Conservation (phyloP, 2,888 invertebrate genomes). For the Venusia cambrica region DNA sequence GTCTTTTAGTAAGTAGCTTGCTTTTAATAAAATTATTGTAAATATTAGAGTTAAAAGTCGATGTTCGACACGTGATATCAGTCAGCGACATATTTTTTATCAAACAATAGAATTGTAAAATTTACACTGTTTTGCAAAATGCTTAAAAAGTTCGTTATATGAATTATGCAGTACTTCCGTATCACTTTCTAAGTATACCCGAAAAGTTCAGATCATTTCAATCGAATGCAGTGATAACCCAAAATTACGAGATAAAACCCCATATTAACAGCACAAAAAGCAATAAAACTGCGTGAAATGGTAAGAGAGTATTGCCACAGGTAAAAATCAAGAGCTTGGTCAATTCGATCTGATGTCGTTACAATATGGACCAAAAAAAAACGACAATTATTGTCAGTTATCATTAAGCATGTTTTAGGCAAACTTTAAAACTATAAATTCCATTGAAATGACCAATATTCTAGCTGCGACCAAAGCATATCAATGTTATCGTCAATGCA, state of each 20-base stretch:
- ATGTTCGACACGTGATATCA: no score
- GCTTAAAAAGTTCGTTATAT: constrained; percentile 34
- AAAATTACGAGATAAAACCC: constrained; percentile 70
- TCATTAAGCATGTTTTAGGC: no score
- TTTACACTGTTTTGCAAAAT: constrained; percentile 3
- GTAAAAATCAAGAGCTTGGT: constrained; percentile 2
- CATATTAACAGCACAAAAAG: constrained; percentile 72
- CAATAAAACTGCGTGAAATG: constrained; percentile 78
- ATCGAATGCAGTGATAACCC: constrained; percentile 71
- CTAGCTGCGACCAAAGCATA: no score
- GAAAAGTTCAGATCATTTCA: constrained; percentile 68
- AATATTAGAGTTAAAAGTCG: no score
- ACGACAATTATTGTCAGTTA: no score
- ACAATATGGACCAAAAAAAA: no score
- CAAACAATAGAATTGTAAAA: constrained; percentile 6
- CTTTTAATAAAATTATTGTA: no score
- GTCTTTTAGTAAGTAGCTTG: no score
- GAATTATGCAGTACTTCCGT: constrained; percentile 39
- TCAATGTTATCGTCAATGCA: no score
- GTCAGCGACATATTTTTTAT: no score
- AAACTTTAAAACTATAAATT: no score
- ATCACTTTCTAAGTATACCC: constrained; percentile 30
- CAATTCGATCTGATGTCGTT: constrained; percentile 1
- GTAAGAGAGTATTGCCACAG: constrained; percentile 57
- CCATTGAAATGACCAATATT: no score